These are phyloP conservation scores for Spialia ferax DNA, from an alignment of 2,888 invertebrate species.

Conservation along the genomic window DNA sequence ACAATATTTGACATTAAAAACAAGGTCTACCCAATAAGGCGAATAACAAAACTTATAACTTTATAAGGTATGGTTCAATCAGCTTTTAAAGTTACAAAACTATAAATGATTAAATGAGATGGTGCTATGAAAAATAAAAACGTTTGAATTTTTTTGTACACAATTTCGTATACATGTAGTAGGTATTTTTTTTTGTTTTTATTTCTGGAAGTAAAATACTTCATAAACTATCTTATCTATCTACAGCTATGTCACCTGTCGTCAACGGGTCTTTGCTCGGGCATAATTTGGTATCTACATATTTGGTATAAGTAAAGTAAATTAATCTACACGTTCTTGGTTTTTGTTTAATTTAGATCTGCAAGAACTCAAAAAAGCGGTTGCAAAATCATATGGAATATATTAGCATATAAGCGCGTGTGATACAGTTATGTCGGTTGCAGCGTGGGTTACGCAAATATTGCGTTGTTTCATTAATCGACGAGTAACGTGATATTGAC, in stretches of 20 bases:
- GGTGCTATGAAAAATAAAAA: too few species aligned
- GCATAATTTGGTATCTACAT: too few species aligned
- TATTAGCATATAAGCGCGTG: slow-evolving; percentile 15
- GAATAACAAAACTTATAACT: not conserved
- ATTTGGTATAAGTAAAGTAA: too few species aligned
- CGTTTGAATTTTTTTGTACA: too few species aligned
- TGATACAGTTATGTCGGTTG: slow-evolving; percentile 23
- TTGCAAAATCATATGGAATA: slow-evolving; percentile 22
- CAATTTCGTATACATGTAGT: too few species aligned
- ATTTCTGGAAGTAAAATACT: too few species aligned
- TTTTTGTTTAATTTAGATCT: not conserved
- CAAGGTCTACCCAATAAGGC: slow-evolving; percentile 2
- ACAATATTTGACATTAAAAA: not conserved
- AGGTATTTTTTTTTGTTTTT: too few species aligned
- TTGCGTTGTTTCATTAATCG: slow-evolving; percentile 43
- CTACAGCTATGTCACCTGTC: too few species aligned
- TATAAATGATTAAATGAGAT: too few species aligned
- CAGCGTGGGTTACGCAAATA: slow-evolving; percentile 43
- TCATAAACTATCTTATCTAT: too few species aligned
- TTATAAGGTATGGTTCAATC: not conserved
- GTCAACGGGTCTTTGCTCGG: too few species aligned
- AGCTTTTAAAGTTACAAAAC: not conserved
- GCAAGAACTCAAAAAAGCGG: not conserved
- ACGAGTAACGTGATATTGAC: slow-evolving; percentile 45
- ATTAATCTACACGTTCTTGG: not conserved